phyloP scores from a whole-genome alignment of 2,113 vertebrate species.

The Ochotona princeps region DNA sequence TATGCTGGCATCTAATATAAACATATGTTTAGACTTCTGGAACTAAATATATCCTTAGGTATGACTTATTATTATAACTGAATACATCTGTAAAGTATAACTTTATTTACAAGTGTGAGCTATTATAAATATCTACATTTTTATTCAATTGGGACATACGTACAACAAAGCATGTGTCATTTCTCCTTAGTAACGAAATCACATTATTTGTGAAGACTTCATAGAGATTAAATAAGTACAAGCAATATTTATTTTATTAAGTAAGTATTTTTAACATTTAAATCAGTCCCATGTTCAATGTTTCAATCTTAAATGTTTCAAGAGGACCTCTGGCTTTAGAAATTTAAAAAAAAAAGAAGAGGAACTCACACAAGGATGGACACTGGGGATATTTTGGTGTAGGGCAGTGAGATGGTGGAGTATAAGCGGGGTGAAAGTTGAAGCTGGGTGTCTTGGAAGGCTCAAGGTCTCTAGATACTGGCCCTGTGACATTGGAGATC shows the following conservation, averaged over 20 bases:
- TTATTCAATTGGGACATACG: constrained; percentile 1
- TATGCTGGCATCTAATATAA: constrained; percentile 72
- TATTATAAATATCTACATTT: constrained; percentile 50
- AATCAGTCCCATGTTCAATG: not conserved
- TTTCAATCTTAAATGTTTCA: constrained; percentile 41
- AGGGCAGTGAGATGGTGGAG: not conserved
- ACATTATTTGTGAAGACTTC: constrained; percentile 51
- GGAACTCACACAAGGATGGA: not conserved
- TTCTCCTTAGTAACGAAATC: constrained; percentile 58
- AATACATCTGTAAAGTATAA: constrained; percentile 53
- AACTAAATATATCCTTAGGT: constrained; percentile 56
- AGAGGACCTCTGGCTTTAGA: constrained; percentile 51
- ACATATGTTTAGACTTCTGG: constrained; percentile 71
- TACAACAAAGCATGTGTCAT: constrained; percentile 50
- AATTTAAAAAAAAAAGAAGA: constrained; percentile 5
- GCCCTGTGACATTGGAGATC: not conserved
- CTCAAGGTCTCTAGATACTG: not conserved
- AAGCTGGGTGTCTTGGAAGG: not conserved
- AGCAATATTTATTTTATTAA: constrained; percentile 49
- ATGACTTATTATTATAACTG: constrained; percentile 60
- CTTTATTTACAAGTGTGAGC: constrained; percentile 68
- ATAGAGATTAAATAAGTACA: constrained; percentile 32
- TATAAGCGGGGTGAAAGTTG: not conserved
- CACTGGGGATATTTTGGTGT: not conserved
- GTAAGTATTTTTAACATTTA: constrained; percentile 33